These are phyloP conservation scores for Serrognathus titanus DNA, from an alignment of 2,888 invertebrate species.

Conservation along the genomic window DNA sequence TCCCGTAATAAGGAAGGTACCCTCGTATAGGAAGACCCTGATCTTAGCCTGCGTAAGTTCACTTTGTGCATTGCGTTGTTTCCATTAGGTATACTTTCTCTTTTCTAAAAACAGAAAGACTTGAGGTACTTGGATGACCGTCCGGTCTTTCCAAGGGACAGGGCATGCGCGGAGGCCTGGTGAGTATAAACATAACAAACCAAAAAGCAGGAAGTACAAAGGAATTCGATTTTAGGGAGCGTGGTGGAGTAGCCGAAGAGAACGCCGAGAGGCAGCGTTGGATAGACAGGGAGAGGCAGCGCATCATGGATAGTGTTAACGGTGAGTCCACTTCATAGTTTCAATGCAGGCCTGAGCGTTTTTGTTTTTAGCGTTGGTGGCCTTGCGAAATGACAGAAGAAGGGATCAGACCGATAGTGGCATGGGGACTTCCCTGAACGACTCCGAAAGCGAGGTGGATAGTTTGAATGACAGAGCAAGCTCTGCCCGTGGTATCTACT, in stretches of 20 bases:
- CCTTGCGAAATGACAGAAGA: slow-evolving; percentile 35
- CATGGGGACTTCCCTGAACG: slow-evolving; percentile 41
- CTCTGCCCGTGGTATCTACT: slow-evolving; percentile 9
- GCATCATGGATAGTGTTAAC: slow-evolving; percentile 70
- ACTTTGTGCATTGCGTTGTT: slow-evolving; percentile 13
- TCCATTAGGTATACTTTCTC: neutral
- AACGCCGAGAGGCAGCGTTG: slow-evolving; percentile 57
- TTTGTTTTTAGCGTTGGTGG: slow-evolving; percentile 37
- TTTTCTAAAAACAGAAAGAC: slow-evolving; percentile 55
- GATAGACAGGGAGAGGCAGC: slow-evolving; percentile 69
- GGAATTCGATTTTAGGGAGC: slow-evolving; percentile 33
- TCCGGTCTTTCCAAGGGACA: slow-evolving; percentile 85
- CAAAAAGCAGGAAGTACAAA: neutral
- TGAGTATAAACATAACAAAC: slow-evolving; percentile 42
- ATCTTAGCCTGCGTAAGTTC: slow-evolving; percentile 64
- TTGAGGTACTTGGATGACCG: slow-evolving; percentile 85
- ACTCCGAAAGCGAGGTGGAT: slow-evolving; percentile 40
- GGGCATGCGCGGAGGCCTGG: slow-evolving; percentile 95
- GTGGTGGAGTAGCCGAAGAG: slow-evolving; percentile 46
- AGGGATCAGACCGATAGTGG: slow-evolving; percentile 39
- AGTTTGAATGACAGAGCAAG: slow-evolving; percentile 14
- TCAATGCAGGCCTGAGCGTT: neutral
- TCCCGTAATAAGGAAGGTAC: slow-evolving; percentile 77
- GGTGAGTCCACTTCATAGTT: slow-evolving; percentile 30
- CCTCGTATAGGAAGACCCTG: slow-evolving; percentile 79